Base-by-base conservation (phyloP, 2,888 invertebrate species). In the Schrankia costaestrigalis region DNA sequence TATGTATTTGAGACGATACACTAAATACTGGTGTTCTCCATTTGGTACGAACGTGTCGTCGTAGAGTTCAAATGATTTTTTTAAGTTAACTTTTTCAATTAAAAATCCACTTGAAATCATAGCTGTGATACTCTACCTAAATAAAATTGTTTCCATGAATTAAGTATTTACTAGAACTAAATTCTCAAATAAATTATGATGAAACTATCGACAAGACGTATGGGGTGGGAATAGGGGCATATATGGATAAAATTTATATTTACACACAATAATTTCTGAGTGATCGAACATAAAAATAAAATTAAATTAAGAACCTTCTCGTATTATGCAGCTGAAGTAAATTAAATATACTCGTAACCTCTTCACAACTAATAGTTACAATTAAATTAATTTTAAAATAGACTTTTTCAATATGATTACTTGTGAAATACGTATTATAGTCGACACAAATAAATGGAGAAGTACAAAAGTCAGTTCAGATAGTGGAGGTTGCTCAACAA, bases 1-100 rank as follows among this genome's bases (percentile, higher is more conserved):
- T 74, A 73, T 71, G 66, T 69, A 62, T 74, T 70, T 67, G 64
- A 68, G 60, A 57, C 62, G 63, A 63, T 63, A 66, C 54, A 60
- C 64, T 57, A 64, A 69, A 70, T 60, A 63, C 47, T 25, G 45
- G 30, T 31, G 44, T 50, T 67, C 36, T 68, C 69, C 65, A 67
- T 39, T 53, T 29, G 22, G 15, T 15, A 7, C n/a, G 14, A 8
- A 14, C 22, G 14, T 40, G 39, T 42, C 39, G 44, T 35, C 3
- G 25, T 37, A 34, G 33, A 35, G 33, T 19, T 4, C 5, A 7
- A 7, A 2, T 11, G 11, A 7, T 11, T 22, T 1, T 5, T 1
- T 22, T n/a, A 3, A 1, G 9, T 22, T 10, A 10, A 15, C 17
- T 15, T 15, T 15, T 15, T 15, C 6, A 6, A 4, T 15, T 15